Evolutionary conservation across 1,140 invertebrate species (phyloP).

Genomic region (Procambarus virginalis): DNA sequence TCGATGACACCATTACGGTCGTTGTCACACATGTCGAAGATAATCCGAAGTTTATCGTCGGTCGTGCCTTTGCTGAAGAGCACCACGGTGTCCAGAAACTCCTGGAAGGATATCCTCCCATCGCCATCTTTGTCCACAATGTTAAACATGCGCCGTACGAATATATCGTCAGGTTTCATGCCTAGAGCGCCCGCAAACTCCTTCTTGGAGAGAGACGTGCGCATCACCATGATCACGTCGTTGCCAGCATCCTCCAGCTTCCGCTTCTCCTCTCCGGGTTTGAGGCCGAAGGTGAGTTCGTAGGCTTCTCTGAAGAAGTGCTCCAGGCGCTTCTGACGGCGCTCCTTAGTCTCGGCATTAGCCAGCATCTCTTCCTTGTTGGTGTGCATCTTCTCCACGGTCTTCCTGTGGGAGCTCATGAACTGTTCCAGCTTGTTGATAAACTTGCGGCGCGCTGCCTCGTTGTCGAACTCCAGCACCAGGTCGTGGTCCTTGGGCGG

Average conservation of each 20-base stretch:
- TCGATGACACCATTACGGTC: conserved; percentile 96
- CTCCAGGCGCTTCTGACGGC: conserved; percentile 93
- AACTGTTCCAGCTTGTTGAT: conserved; percentile 92
- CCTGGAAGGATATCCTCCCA: conserved; percentile 96
- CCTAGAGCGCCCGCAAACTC: conserved; percentile 98
- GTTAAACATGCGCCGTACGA: conserved; percentile 99
- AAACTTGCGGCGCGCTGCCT: conserved; percentile 88
- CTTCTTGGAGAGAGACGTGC: conserved; percentile 92
- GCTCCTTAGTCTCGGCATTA: conserved; percentile 95
- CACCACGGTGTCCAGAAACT: conserved; percentile 97
- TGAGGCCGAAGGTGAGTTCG: conserved; percentile 91
- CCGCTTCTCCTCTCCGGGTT: conserved; percentile 79
- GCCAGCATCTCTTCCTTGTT: conserved; percentile 89
- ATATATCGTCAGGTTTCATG: conserved; percentile 91
- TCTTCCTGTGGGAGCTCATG: conserved; percentile 87
- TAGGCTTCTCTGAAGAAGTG: conserved; percentile 99
- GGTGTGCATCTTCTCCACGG: conserved; percentile 81
- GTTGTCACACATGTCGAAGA: conserved; percentile 99
- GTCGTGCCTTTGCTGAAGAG: conserved; percentile 92
- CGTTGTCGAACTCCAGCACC: conserved; percentile 93
- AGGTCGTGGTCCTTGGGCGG: conserved; percentile 96
- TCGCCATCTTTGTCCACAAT: conserved; percentile 97
- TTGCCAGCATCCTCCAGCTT: conserved; percentile 83
- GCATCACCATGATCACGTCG: conserved; percentile 92
- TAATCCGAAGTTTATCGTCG: conserved; percentile 96